Percentiles rank a stretch among this genome's conserved stretches.
phyloP scores from a whole-genome alignment of 2,888 invertebrate genomes.

The Cabera pusaria region DNA sequence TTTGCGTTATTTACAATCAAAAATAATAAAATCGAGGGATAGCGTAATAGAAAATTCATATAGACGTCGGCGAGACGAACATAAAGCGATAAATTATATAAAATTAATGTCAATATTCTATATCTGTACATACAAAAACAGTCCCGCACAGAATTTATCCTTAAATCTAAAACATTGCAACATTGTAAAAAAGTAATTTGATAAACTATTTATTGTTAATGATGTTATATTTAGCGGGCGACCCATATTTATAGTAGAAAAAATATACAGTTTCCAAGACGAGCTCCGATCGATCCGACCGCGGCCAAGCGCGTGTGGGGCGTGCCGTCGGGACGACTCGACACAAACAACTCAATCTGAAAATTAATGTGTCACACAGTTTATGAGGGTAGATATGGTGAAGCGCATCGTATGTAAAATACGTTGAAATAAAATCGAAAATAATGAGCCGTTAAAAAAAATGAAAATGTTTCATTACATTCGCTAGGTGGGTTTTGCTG shows the following conservation, averaged over 20 bases:
- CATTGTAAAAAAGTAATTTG: constrained; percentile 51
- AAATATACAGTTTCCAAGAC: constrained; percentile 76
- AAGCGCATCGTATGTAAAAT: too few relatives aligned
- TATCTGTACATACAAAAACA: constrained; percentile 62
- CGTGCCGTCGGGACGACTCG: too few relatives aligned
- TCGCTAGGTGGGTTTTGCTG: too few relatives aligned
- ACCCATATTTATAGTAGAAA: constrained; percentile 77
- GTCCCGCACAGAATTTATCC: constrained; percentile 50
- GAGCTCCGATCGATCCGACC: too few relatives aligned
- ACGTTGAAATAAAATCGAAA: constrained; percentile 4
- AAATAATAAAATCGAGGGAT: constrained; percentile 15
- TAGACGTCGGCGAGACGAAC: constrained; percentile 2
- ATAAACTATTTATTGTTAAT: constrained; percentile 46
- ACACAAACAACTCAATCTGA: too few relatives aligned
- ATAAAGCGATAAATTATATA: constrained; percentile 28
- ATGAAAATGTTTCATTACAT: too few relatives aligned
- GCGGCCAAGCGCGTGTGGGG: too few relatives aligned
- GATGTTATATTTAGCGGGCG: constrained; percentile 48
- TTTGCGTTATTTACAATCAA: constrained; percentile 57
- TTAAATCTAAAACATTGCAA: constrained; percentile 65
- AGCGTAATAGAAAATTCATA: constrained; percentile 1
- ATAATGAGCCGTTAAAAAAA: too few relatives aligned
- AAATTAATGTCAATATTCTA: constrained; percentile 34
- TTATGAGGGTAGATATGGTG: too few relatives aligned
- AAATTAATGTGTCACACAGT: too few relatives aligned